Evolutionary conservation across 2,888 invertebrate species (phyloP).

Genomic region (Yponomeuta plumbellus): DNA sequence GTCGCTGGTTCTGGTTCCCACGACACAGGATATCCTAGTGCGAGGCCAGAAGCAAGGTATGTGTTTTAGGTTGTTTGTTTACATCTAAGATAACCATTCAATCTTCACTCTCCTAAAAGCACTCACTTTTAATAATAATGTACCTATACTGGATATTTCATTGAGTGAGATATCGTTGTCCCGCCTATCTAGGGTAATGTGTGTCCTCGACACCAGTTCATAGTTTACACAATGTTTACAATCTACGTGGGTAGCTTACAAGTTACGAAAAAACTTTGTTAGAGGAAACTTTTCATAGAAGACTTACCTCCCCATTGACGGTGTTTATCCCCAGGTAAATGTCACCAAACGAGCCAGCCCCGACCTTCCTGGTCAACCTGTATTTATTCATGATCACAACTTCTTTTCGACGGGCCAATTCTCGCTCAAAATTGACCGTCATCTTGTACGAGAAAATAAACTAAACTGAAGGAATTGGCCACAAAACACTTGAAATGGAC

Average conservation of each 20-base stretch:
- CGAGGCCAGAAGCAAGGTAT: too few species aligned
- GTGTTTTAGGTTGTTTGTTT: too few species aligned
- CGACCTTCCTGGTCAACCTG: constrained; percentile 96
- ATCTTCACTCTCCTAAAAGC: too few species aligned
- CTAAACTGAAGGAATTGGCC: constrained; percentile 28
- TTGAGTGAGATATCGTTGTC: neutral
- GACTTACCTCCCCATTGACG: constrained; percentile 89
- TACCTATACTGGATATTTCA: neutral
- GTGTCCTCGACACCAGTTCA: neutral
- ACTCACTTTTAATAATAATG: too few species aligned
- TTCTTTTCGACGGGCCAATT: constrained; percentile 27
- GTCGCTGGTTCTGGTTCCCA: too few species aligned
- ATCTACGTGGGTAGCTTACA: neutral
- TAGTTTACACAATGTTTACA: constrained; percentile 1
- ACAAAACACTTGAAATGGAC: constrained; percentile 30
- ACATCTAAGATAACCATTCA: too few species aligned
- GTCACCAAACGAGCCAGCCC: constrained; percentile 99
- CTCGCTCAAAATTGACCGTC: constrained; percentile 32
- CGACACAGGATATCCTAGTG: too few species aligned
- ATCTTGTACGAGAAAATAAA: constrained; percentile 28
- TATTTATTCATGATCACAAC: constrained; percentile 79
- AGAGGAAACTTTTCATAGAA: neutral
- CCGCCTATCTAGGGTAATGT: neutral
- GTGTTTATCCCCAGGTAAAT: constrained; percentile 97
- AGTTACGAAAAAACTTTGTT: neutral